phyloP scores from a whole-genome alignment of 2,113 vertebrate species.

The Leptosomus discolor region DNA sequence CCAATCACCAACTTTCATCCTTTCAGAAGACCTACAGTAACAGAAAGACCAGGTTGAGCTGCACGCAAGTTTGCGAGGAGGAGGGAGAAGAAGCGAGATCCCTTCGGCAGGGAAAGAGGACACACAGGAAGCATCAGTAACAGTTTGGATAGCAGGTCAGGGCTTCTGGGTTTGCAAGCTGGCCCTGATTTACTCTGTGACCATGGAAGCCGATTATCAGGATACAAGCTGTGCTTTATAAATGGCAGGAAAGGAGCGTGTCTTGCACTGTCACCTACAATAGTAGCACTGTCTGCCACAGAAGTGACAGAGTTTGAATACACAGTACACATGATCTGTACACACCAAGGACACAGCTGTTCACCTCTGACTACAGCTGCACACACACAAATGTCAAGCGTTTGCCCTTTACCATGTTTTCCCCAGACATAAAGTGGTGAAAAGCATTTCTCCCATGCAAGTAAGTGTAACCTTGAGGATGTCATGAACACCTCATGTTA shows the following conservation, averaged over 20 bases:
- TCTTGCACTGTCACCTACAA: background rate
- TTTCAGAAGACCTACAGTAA: constrained; percentile 38
- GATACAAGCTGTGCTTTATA: background rate
- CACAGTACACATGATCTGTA: fast-evolving
- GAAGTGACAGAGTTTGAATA: background rate
- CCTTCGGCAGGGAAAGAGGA: background rate
- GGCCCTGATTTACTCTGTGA: background rate
- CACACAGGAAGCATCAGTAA: background rate
- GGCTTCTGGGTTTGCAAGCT: background rate
- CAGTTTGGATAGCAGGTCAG: background rate
- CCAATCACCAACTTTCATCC: background rate
- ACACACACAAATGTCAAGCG: background rate
- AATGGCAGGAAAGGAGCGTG: fast-evolving
- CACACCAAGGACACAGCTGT: background rate
- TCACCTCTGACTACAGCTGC: background rate
- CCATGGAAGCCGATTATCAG: fast-evolving
- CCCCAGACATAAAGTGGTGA: background rate
- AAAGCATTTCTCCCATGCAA: background rate
- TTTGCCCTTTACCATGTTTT: background rate
- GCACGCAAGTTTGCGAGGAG: background rate
- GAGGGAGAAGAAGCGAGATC: background rate
- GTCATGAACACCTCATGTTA: background rate
- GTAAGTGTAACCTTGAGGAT: background rate
- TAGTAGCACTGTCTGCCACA: background rate
- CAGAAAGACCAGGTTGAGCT: background rate